Evolutionary conservation across 2,797 vertebrate genomes (phyloP).

Genomic region (Poecile montanus): DNA sequence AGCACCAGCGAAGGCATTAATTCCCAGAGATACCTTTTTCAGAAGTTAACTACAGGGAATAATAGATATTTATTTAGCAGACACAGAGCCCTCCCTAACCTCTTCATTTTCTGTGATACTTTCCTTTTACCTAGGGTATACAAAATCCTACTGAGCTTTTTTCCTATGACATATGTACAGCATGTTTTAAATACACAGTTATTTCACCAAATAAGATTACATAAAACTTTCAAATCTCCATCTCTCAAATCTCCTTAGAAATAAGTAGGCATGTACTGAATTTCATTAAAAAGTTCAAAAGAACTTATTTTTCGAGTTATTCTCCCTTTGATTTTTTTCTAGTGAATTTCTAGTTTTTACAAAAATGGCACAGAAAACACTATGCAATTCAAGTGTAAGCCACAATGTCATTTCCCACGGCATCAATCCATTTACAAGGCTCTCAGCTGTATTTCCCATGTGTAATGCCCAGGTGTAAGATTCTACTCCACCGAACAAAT

Average conservation of each 20-base stretch:
- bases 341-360: background rate
- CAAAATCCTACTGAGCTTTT: conserved; percentile 33
- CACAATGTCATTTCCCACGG: background rate
- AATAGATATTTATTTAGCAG: conserved; percentile 40
- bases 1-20: conserved; percentile 32
- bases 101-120: conserved; percentile 39
- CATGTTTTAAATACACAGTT: background rate
- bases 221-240: conserved; percentile 28
- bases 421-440: background rate
- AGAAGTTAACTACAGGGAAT: conserved; percentile 44
- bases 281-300: conserved; percentile 46
- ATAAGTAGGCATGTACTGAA: background rate
- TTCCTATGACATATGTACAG: background rate
- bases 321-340: conserved; percentile 10
- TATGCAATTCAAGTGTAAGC: background rate
- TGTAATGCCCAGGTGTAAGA: background rate
- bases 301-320: background rate
- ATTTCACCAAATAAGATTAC: conserved; percentile 35
- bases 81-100: background rate
- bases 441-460: background rate
- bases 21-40: conserved; percentile 27
- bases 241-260: conserved; percentile 50
- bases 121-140: conserved; percentile 36
- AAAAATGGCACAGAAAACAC: background rate
- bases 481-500: background rate